Evolutionary conservation across 2,888 invertebrate species (phyloP), one percentile per base, ranked within the genome.

Genomic region (Calameuta filiformis): DNA sequence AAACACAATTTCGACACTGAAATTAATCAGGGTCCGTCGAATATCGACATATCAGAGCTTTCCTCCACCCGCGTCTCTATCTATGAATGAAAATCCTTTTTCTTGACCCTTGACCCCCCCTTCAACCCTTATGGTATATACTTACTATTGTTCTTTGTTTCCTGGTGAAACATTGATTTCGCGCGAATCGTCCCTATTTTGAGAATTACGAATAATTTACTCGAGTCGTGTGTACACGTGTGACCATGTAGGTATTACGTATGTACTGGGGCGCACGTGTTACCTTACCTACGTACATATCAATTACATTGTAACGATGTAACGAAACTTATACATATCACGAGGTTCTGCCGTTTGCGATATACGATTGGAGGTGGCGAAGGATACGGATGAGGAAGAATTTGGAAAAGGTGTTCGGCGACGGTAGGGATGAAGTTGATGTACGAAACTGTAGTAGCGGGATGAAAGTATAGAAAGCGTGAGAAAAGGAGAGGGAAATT

Each of bases 281-380:
- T 37, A 74, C 40, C 35, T 37, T 37, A 33, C 71, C 56, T 56
- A 56, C 56, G 23, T 88, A 90, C 89, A 89, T 90, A 90, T 90
- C 90, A 89, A 87, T 87, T 86, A 87, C 86, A 85, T 85, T 86
- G 84, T 83, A 82, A 83, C 85, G 84, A 84, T 56, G 56, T 56
- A 77, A 79, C 74, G 81, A 83, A 88, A 89, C 82, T 81, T 87
- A 89, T 87, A 90, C 89, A 90, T 90, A 90, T 91, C 90, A 89
- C 85, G 83, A 88, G 86, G 82, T 85, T 56, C 87, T 91, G 89
- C 80, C 75, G 79, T 82, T 81, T 82, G 77, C 31, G 73, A 80
- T 80, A 69, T 40, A 68, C 12, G 35, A 76, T 80, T 82, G 80
- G 34, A 79, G 76, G 82, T 83, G 83, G 81, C 68, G 73, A 12